These are phyloP conservation scores for Drosophila bunnanda DNA, from an alignment of 2,888 invertebrate genomes.

Conservation along the genomic window DNA sequence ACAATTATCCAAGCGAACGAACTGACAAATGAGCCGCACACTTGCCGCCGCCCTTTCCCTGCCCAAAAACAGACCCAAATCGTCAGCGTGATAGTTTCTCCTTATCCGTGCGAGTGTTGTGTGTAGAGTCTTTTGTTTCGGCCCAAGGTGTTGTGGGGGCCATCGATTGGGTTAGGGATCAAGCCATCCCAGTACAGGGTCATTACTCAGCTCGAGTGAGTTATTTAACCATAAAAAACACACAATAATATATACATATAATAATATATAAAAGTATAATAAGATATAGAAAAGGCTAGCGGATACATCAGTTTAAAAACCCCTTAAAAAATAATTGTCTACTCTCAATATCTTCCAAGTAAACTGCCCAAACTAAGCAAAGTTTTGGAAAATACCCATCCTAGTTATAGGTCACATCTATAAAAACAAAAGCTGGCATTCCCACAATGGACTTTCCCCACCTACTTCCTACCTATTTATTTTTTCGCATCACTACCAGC, in stretches of 20 bases:
- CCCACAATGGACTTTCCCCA: slow-evolving; percentile 1
- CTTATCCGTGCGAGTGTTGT: not conserved
- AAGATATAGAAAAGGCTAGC: not conserved
- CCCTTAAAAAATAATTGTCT: too few relatives aligned
- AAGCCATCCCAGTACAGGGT: not conserved
- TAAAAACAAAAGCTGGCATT: not conserved
- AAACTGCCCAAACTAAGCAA: too few relatives aligned
- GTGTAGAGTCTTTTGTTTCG: slow-evolving; percentile 21
- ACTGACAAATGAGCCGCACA: slow-evolving; percentile 83
- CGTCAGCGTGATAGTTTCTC: slow-evolving; percentile 2
- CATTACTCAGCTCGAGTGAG: not conserved
- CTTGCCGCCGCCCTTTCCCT: slow-evolving; percentile 27
- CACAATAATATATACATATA: too few relatives aligned
- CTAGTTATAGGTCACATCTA: not conserved
- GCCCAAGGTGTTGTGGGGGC: slow-evolving; percentile 13
- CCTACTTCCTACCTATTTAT: not conserved
- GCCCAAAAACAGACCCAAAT: slow-evolving; percentile 9
- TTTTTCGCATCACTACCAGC: slow-evolving; percentile 58
- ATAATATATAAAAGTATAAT: not conserved
- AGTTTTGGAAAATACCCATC: too few relatives aligned
- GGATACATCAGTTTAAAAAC: not conserved
- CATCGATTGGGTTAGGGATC: slow-evolving; percentile 11
- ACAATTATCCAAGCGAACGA: slow-evolving; percentile 85
- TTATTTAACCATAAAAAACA: not conserved
- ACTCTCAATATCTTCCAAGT: too few relatives aligned